Conservation (phyloP, 1,140 invertebrate species). For the Neodiprion virginianus region DNA sequence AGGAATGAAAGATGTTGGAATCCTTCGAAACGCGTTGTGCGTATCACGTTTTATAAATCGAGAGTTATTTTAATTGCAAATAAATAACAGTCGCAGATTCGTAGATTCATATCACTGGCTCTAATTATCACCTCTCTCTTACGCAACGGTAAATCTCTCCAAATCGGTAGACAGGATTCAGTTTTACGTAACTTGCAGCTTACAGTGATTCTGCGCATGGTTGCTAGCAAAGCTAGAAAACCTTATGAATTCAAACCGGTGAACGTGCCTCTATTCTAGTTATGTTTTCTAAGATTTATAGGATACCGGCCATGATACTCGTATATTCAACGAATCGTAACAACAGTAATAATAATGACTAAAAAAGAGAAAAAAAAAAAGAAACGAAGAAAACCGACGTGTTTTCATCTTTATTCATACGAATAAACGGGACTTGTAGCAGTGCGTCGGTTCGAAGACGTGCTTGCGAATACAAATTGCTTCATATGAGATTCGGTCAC, state of each 20-base stretch:
- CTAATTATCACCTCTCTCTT: neutral
- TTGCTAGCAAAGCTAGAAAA: neutral
- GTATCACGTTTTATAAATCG: neutral
- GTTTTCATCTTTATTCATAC: no score
- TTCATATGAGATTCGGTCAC: neutral
- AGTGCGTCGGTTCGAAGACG: neutral
- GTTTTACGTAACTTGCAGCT: neutral
- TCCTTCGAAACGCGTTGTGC: no score
- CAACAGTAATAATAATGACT: no score
- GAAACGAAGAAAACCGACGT: no score
- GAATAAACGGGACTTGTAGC: neutral
- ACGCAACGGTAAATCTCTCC: slow-evolving; percentile 1
- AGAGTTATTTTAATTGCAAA: neutral
- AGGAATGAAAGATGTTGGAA: no score
- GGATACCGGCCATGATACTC: no score
- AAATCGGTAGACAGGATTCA: neutral
- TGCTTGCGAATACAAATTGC: neutral
- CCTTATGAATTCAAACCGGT: no score
- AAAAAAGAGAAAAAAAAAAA: no score
- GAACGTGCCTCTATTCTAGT: no score
- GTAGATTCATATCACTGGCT: neutral
- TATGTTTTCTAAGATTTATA: no score
- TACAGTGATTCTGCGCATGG: neutral
- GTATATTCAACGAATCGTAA: no score
- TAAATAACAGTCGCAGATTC: neutral